Evolutionary conservation across 2,797 vertebrate genomes (phyloP).

Genomic region (Menidia menidia): DNA sequence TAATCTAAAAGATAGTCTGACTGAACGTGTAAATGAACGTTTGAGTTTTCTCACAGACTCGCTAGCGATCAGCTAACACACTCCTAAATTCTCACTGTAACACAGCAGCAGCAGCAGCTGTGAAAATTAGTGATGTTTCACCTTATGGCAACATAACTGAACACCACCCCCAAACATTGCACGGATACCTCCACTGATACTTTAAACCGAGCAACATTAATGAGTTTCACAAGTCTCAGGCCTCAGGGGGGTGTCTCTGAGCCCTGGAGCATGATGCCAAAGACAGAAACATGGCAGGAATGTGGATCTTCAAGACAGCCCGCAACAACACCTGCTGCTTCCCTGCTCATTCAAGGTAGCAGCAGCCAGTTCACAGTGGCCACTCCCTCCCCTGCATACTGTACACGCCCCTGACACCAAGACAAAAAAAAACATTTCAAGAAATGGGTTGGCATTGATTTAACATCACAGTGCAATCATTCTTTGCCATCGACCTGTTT

Average conservation of each 20-base stretch:
- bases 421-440: not conserved
- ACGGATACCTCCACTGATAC: not conserved
- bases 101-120: not conserved
- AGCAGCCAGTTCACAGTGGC: slow-evolving; percentile 15
- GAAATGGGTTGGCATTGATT: not conserved
- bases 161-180: not conserved
- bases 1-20: not conserved
- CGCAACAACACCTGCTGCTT: slow-evolving; percentile 37
- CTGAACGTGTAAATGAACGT: not conserved
- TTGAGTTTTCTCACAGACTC: not conserved
- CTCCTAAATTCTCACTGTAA: not conserved
- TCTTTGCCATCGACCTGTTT: not conserved
- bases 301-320: slow-evolving; percentile 73
- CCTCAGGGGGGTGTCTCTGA: slow-evolving; percentile 5
- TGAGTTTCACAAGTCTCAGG: slow-evolving; percentile 41
- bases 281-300: slow-evolving; percentile 67
- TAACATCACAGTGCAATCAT: not conserved
- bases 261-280: slow-evolving; percentile 14
- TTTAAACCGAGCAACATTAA: slow-evolving; percentile 33
- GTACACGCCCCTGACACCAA: slow-evolving; percentile 17
- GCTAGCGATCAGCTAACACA: not conserved
- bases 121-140: slow-evolving; percentile 6
- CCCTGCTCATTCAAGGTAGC: slow-evolving; percentile 39
- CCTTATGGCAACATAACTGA: not conserved
- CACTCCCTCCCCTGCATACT: slow-evolving; percentile 39